Conservation (phyloP, 2,888 invertebrate species). For the Glaucopsyche alexis region DNA sequence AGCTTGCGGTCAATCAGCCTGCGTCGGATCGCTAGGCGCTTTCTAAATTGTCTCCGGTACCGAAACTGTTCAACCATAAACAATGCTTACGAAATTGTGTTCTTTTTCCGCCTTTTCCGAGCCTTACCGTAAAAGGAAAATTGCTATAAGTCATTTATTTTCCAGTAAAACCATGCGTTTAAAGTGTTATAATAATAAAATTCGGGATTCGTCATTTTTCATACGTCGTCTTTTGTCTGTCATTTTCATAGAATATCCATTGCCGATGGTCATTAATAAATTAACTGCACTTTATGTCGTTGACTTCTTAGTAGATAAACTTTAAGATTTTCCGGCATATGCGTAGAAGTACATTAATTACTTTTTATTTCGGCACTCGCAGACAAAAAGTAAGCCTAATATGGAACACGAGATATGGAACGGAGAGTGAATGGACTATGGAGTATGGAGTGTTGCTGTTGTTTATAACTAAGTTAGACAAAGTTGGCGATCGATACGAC, state of each 20-base stretch:
- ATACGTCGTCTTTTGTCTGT: too few relatives aligned
- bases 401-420: not conserved
- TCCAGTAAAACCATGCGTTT: too few relatives aligned
- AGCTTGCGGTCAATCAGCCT: constrained; percentile 76
- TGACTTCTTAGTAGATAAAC: too few relatives aligned
- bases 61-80: constrained; percentile 73
- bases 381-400: too few relatives aligned
- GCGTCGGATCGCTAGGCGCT: constrained; percentile 66
- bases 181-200: too few relatives aligned
- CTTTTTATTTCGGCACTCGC: too few relatives aligned
- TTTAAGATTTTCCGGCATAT: too few relatives aligned
- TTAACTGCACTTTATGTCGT: too few relatives aligned
- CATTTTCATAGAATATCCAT: too few relatives aligned
- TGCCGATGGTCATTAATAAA: too few relatives aligned
- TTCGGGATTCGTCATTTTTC: too few relatives aligned
- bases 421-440: constrained; percentile 10
- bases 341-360: too few relatives aligned
- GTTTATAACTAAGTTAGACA: constrained; percentile 40
- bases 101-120: constrained; percentile 15
- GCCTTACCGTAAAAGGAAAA: not conserved
- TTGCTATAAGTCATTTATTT: not conserved
- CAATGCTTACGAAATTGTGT: constrained; percentile 73
- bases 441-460: not conserved
- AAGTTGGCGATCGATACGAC: constrained; percentile 63
- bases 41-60: constrained; percentile 72